Evolutionary conservation across 2,888 invertebrate genomes (phyloP).

Genomic region (Caenorhabditis imperialis): DNA sequence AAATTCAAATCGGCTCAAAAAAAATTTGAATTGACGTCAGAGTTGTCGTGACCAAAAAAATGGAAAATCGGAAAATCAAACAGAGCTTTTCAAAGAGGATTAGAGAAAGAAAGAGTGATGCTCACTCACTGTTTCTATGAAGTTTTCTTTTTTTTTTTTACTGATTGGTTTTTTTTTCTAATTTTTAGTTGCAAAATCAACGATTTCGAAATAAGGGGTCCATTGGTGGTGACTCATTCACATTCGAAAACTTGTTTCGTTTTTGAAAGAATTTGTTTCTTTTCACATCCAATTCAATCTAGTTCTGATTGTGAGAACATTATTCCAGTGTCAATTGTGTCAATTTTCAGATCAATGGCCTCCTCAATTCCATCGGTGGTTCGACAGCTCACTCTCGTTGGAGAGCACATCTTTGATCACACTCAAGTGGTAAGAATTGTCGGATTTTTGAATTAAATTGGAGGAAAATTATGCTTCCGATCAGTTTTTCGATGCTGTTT

Average conservation of each 20-base stretch:
- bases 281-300: too few relatives aligned
- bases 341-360: conserved; percentile 19
- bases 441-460: not conserved
- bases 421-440: conserved; percentile 45
- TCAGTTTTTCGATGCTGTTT: too few relatives aligned
- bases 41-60: conserved; percentile 30
- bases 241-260: too few relatives aligned
- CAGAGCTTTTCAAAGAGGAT: not conserved
- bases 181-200: too few relatives aligned
- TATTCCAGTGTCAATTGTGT: not conserved
- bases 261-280: too few relatives aligned
- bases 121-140: not conserved
- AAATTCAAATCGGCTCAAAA: too few relatives aligned
- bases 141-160: conserved; percentile 1
- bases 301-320: not conserved
- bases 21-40: conserved; percentile 46
- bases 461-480: too few relatives aligned
- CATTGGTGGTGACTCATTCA: too few relatives aligned
- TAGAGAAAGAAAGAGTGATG: too few relatives aligned
- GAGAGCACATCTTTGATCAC: conserved; percentile 65
- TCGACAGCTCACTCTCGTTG: conserved; percentile 54
- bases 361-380: conserved; percentile 57
- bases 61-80: conserved; percentile 16
- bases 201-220: too few relatives aligned
- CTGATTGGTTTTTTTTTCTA: not conserved